Evolutionary conservation across 2,797 vertebrate genomes (phyloP).

Genomic region (Botia kubotai): DNA sequence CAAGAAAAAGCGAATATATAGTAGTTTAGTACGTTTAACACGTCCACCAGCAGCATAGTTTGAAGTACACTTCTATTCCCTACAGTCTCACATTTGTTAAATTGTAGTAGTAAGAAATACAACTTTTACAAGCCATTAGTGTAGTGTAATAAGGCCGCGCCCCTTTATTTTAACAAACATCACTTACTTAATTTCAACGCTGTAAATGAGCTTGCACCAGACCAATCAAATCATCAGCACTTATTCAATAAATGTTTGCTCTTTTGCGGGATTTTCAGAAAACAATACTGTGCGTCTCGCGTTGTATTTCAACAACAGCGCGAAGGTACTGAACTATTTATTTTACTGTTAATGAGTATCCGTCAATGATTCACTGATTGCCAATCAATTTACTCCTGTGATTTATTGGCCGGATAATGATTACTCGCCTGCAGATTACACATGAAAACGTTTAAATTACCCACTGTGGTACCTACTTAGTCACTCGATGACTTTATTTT

Average conservation of each 20-base stretch:
- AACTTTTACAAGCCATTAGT: too few species aligned
- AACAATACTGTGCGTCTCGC: neutral
- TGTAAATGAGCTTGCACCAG: neutral
- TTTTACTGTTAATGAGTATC: neutral
- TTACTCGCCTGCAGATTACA: neutral
- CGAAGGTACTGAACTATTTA: neutral
- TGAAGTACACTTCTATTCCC: too few species aligned
- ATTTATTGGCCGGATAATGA: neutral
- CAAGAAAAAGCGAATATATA: neutral
- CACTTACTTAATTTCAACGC: neutral
- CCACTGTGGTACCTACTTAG: neutral
- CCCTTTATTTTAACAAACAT: neutral
- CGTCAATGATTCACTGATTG: constrained; percentile 42
- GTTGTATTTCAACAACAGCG: neutral
- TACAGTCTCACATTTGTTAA: too few species aligned
- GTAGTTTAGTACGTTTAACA: neutral
- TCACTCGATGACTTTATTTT: neutral
- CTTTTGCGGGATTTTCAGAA: neutral
- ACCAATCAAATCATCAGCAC: neutral
- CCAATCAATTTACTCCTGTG: neutral
- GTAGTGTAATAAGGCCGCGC: too few species aligned
- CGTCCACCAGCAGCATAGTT: neutral
- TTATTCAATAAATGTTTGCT: neutral
- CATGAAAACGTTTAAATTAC: neutral
- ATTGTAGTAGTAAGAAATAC: neutral